These are phyloP conservation scores for Synchiropus splendidus DNA, from an alignment of 2,113 vertebrate species.

Conservation along the genomic window DNA sequence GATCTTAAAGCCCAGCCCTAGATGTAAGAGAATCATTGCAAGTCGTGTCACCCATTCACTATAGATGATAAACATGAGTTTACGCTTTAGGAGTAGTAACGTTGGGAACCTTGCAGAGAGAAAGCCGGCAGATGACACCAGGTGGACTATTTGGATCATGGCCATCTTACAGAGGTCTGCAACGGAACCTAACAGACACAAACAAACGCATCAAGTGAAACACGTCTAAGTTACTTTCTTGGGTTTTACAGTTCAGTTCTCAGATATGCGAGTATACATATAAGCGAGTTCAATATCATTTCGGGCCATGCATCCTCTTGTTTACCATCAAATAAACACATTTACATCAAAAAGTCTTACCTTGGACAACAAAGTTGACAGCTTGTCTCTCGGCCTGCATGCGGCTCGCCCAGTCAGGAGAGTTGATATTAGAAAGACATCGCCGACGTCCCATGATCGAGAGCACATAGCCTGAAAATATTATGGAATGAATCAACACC, in stretches of 20 bases:
- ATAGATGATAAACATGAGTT: neutral
- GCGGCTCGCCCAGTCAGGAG: constrained; percentile 65
- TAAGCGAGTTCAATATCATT: no score
- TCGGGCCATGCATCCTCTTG: no score
- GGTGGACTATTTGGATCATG: constrained; percentile 78
- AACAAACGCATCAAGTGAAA: neutral
- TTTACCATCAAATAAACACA: no score
- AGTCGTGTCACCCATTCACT: no score
- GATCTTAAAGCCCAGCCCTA: no score
- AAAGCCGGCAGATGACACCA: constrained; percentile 60
- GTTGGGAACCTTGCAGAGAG: constrained; percentile 75
- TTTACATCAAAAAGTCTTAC: constrained; percentile 44
- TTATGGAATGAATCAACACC: neutral
- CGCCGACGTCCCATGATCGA: constrained; percentile 84
- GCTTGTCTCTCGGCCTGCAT: constrained; percentile 87
- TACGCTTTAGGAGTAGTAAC: neutral
- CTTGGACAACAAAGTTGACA: constrained; percentile 90
- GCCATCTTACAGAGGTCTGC: constrained; percentile 92
- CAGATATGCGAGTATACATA: no score
- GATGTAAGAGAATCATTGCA: no score
- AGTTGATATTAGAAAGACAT: constrained; percentile 70
- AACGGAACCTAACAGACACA: constrained; percentile 70
- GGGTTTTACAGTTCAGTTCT: no score
- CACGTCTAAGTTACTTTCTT: no score
- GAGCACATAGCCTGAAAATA: constrained; percentile 69